phyloP scores from a whole-genome alignment of 2,797 vertebrate species.

The Enteromius unitaeniatus region DNA sequence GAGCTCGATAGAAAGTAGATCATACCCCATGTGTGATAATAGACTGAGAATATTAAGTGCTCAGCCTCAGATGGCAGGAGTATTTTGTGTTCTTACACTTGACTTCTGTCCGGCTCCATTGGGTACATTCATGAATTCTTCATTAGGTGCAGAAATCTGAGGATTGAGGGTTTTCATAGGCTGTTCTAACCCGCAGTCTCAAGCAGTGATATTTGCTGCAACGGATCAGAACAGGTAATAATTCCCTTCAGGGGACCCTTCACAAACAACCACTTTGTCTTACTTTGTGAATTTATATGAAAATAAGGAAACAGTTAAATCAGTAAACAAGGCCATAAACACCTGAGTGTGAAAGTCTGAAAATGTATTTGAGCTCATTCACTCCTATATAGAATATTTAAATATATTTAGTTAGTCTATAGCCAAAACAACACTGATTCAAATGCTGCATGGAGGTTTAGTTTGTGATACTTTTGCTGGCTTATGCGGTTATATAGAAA shows the following conservation, averaged over 20 bases:
- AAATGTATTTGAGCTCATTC: neutral
- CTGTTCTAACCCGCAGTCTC: conserved; percentile 10
- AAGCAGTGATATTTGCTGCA: conserved; percentile 14
- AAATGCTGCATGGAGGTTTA: neutral
- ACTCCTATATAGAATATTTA: neutral
- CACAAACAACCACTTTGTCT: conserved; percentile 23
- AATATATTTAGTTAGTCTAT: neutral
- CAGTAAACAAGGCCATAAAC: neutral
- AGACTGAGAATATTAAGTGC: conserved; percentile 37
- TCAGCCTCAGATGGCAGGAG: conserved; percentile 16
- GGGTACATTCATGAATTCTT: conserved; percentile 57
- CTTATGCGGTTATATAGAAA: neutral
- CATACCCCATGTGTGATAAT: conserved; percentile 22
- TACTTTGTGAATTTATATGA: neutral
- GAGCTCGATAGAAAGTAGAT: neutral
- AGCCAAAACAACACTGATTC: neutral
- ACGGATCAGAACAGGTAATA: conserved; percentile 12
- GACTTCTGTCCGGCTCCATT: conserved; percentile 35
- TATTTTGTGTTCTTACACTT: conserved; percentile 33
- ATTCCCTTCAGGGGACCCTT: conserved; percentile 6
- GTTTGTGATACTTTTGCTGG: neutral
- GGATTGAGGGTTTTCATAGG: neutral
- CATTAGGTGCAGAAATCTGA: conserved; percentile 49
- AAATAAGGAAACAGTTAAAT: conserved; percentile 5
- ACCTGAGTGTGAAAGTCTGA: neutral